phyloP scores from a whole-genome alignment of 2,113 vertebrate species.

The Dipodomys spectabilis region DNA sequence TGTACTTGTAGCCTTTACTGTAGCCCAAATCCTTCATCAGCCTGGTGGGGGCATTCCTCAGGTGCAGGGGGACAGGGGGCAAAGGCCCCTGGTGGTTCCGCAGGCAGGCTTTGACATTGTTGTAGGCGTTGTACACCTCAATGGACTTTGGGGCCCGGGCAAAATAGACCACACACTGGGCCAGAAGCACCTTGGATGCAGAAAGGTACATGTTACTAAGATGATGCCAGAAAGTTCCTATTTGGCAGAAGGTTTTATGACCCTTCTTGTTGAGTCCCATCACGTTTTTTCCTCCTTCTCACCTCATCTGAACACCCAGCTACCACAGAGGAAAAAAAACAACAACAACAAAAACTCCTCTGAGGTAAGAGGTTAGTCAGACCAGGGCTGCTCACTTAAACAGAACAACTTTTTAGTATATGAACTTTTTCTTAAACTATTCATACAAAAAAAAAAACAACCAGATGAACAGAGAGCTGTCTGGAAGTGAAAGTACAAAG shows the following conservation, averaged over 20 bases:
- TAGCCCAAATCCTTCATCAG: conserved; percentile 97
- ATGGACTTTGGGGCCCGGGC: conserved; percentile 95
- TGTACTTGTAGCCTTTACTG: conserved; percentile 95
- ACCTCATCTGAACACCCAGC: not conserved
- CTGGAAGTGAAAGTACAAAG: not conserved
- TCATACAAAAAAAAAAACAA: not conserved
- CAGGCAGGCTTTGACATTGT: conserved; percentile 93
- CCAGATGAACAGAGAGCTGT: not conserved
- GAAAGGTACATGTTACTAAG: not conserved
- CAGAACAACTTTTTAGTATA: not conserved
- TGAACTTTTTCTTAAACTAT: not conserved
- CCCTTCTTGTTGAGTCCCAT: not conserved
- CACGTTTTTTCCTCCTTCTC: not conserved
- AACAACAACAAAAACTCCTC: not conserved
- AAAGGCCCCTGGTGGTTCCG: conserved; percentile 94
- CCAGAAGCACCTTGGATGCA: conserved; percentile 93
- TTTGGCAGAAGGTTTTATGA: not conserved
- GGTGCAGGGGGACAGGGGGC: conserved; percentile 94
- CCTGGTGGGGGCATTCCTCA: conserved; percentile 94
- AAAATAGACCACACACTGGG: conserved; percentile 95
- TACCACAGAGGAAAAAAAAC: not conserved
- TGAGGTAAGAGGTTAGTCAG: not conserved
- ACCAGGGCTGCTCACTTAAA: not conserved
- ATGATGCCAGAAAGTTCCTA: not conserved
- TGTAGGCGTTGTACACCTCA: conserved; percentile 93